A percentile compares a stretch with the other conserved stretches of the same genome.
Evolutionary conservation across 2,113 vertebrate species (phyloP).

Genomic region (Pelusios castaneus): DNA sequence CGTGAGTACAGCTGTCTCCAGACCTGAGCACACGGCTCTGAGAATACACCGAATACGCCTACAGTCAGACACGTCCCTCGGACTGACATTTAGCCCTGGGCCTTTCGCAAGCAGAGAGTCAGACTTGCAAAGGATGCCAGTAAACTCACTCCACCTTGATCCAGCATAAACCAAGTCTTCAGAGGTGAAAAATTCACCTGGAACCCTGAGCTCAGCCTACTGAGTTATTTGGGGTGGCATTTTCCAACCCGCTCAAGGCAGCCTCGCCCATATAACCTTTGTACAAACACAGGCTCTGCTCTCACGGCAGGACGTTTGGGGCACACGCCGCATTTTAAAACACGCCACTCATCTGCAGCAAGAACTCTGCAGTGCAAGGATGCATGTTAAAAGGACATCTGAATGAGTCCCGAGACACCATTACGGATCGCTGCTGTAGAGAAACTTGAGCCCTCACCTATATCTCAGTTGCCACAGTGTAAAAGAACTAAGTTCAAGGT

Average conservation of each 20-base stretch:
- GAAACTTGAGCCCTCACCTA: neutral
- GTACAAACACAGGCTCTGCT: neutral
- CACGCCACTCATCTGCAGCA: neutral
- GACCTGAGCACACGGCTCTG: neutral
- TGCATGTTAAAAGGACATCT: neutral
- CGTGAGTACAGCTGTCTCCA: neutral
- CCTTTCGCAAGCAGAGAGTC: neutral
- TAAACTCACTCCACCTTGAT: neutral
- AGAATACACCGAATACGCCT: neutral
- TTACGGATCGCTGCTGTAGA: neutral
- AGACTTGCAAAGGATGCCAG: neutral
- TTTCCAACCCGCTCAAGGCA: neutral
- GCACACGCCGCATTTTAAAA: neutral
- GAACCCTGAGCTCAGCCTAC: neutral
- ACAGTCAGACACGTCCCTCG: neutral
- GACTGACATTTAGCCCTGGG: neutral
- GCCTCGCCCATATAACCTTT: neutral
- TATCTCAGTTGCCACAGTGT: neutral
- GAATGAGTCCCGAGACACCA: neutral
- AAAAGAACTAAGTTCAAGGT: neutral
- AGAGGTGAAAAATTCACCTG: neutral
- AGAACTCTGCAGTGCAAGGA: neutral
- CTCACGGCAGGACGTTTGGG: neutral
- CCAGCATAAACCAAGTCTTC: neutral
- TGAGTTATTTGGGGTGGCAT: neutral